phyloP scores from a whole-genome alignment of 2,888 invertebrate species.

The Drosophila koepferae region DNA sequence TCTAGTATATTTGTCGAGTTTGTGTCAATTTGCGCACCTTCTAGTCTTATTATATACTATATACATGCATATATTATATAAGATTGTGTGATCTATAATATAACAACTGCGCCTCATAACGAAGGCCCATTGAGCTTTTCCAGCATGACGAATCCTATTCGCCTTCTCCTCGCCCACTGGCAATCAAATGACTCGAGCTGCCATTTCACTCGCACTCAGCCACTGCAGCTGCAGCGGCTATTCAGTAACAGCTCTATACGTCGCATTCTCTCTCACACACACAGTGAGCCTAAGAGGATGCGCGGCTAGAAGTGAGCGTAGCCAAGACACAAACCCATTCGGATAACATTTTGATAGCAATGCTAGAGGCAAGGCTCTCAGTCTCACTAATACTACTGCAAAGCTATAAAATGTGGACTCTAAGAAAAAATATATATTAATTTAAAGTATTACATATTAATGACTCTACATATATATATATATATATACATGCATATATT shows the following conservation, averaged over 20 bases:
- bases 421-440: too few species aligned
- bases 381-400: neutral
- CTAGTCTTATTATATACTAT: too few species aligned
- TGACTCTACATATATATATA: too few species aligned
- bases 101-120: neutral
- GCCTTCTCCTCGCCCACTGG: neutral
- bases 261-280: neutral
- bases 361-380: neutral
- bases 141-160: neutral
- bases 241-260: neutral
- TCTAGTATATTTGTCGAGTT: neutral
- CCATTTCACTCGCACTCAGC: too few species aligned
- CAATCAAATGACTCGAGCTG: too few species aligned
- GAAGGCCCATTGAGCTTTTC: neutral
- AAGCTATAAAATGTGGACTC: too few species aligned
- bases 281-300: neutral
- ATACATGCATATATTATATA: too few species aligned
- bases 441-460: too few species aligned
- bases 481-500: too few species aligned
- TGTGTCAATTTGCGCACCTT: neutral
- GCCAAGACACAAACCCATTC: neutral
- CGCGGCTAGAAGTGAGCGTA: neutral
- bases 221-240: too few species aligned
- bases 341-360: neutral
- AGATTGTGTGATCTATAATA: neutral